A percentile compares a stretch with the other conserved stretches of the same genome.
These are phyloP conservation scores for Entomobrya proxima DNA, from an alignment of 2,888 invertebrate genomes.

Conservation along the genomic window DNA sequence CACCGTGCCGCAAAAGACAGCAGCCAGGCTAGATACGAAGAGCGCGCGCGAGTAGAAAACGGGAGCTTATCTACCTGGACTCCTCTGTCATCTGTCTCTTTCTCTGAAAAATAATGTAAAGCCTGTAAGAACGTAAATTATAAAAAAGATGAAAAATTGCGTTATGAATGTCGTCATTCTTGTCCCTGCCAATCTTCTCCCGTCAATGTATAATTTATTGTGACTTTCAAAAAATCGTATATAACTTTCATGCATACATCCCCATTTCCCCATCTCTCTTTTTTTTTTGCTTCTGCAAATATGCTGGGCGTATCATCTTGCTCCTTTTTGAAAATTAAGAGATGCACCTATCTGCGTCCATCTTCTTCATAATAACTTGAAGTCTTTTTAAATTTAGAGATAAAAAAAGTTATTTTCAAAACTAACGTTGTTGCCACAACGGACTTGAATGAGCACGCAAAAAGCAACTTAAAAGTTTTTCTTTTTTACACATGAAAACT, in stretches of 20 bases:
- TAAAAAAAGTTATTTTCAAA: constrained; percentile 21
- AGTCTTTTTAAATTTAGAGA: not conserved
- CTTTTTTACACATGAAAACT: not conserved
- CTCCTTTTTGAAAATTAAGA: not conserved
- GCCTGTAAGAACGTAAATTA: not conserved
- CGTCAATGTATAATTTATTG: constrained; percentile 29
- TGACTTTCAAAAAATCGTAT: constrained; percentile 12
- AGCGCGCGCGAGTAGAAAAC: too few species aligned
- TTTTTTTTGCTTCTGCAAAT: not conserved
- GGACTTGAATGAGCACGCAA: not conserved
- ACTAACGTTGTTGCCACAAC: too few species aligned
- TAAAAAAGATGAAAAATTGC: not conserved
- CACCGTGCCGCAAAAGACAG: not conserved
- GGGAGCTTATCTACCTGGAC: not conserved
- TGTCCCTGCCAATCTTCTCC: constrained; percentile 33
- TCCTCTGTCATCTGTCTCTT: not conserved
- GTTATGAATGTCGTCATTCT: not conserved
- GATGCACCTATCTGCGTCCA: not conserved
- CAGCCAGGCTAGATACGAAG: not conserved
- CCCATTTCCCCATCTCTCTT: not conserved
- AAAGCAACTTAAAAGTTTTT: not conserved
- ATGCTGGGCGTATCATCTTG: too few species aligned
- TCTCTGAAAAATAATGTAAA: not conserved
- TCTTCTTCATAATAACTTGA: not conserved
- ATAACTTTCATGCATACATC: not conserved